These are phyloP conservation scores for Psilanteris sp. DNA, from an alignment of 1,140 invertebrate species.

Conservation along the genomic window DNA sequence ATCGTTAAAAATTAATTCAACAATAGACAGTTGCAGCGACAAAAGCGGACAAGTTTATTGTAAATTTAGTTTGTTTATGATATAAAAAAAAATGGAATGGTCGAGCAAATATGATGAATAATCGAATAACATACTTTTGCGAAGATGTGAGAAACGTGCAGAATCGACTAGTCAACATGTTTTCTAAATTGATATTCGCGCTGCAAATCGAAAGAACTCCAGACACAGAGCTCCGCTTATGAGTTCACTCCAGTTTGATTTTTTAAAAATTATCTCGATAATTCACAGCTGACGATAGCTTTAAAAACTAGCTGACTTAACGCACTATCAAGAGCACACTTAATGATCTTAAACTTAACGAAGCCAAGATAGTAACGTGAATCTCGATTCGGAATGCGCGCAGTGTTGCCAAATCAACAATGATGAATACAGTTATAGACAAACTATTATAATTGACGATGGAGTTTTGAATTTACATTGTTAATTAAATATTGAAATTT, in stretches of 20 bases:
- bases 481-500: too few species aligned
- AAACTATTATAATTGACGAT: too few species aligned
- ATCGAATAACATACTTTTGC: conserved; percentile 45
- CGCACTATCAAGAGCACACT: conserved; percentile 47
- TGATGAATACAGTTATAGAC: too few species aligned
- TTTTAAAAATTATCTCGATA: conserved; percentile 23
- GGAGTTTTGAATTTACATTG: too few species aligned
- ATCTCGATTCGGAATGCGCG: conserved; percentile 3
- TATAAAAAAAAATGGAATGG: conserved; percentile 3
- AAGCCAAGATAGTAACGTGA: conserved; percentile 14
- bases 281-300: conserved; percentile 25
- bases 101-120: too few species aligned
- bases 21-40: too few species aligned
- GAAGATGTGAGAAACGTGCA: conserved; percentile 23
- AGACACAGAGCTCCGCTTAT: conserved; percentile 4
- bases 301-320: conserved; percentile 45
- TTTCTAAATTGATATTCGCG: conserved; percentile 6
- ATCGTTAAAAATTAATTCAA: too few species aligned
- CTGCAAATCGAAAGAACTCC: conserved; percentile 8
- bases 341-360: conserved; percentile 37
- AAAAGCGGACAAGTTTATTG: too few species aligned
- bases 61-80: too few species aligned
- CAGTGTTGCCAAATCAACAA: conserved; percentile 20
- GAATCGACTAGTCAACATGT: conserved; percentile 36
- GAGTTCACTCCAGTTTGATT: conserved; percentile 13